Base-by-base conservation (phyloP, 2,888 invertebrate species). In the Rugalucina vietnamica region DNA sequence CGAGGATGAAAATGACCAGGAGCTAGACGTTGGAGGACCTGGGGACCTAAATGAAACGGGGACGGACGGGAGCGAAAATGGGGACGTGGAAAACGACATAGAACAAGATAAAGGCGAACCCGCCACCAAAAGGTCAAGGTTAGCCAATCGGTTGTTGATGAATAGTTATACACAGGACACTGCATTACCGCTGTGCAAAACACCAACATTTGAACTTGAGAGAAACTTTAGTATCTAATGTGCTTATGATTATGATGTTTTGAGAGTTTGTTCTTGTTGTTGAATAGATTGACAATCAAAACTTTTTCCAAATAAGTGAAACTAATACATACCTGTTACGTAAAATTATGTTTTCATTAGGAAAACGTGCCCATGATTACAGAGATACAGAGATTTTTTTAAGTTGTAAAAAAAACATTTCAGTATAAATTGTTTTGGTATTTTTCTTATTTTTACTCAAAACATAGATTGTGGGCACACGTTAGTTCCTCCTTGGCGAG, bases 111-210 rank as follows among this genome's bases (percentile, higher is more conserved):
- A 43, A 14, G 75, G 75, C 69, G 88, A 86, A 76, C 86, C 84
- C 21, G 36, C 37, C 32, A 24, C 18, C 10, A 86, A 88, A 32
- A 84, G 76, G 32, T 77, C 73, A 8, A 39, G 80, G 34, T 37
- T 87, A 49, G 65, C 80, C 21, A 84, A 82, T 10, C 74, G 80
- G 36, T 54, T 81, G 29, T 39, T 84, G 21, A 76, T 79, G 32
- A 83, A 85, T 37, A 71, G 71, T 21, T 85, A 72, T 21, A 36
- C 37, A 27, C 65, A 29, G 12, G 73, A 75, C 24, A 76, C 79
- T 39, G 98, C 97, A 5, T 96, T 97, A 0, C 96, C 85, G 18
- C 57, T 90, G 43, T 86, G 84, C 60, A 79, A 82, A 75, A 88
- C 85, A 60, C 70, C 85, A 29, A 80, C 82, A 14, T 88, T 88